A percentile compares a stretch with the other conserved stretches of the same genome.
These are phyloP conservation scores for Atethmia centrago DNA, from an alignment of 2,888 invertebrate species.

Conservation along the genomic window DNA sequence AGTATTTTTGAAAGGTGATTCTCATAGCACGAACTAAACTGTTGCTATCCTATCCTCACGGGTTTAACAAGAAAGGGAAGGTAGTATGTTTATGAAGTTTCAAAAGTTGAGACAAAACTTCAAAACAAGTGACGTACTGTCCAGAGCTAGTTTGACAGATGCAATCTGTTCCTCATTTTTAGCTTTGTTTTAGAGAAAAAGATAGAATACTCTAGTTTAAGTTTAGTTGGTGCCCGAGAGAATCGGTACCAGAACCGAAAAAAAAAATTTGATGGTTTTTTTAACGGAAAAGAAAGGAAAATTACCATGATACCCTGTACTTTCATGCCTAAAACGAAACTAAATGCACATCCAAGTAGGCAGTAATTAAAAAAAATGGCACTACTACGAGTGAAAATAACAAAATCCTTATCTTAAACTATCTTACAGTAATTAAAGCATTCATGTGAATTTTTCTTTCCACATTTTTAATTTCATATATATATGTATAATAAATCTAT, in stretches of 20 bases:
- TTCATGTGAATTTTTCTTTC: slow-evolving; percentile 80
- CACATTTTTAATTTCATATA: slow-evolving; percentile 77
- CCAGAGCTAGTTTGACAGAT: neutral
- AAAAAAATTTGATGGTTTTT: slow-evolving; percentile 43
- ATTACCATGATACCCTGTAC: slow-evolving; percentile 86
- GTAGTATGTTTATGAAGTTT: neutral
- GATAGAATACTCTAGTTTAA: neutral
- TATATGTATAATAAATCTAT: slow-evolving; percentile 71
- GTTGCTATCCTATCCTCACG: neutral
- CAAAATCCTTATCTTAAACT: slow-evolving; percentile 76
- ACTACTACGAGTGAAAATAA: slow-evolving; percentile 81
- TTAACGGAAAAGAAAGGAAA: slow-evolving; percentile 64
- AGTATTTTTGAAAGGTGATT: slow-evolving; percentile 24
- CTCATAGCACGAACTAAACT: slow-evolving; percentile 24
- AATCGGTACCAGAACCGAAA: slow-evolving; percentile 2
- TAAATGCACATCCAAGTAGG: slow-evolving; percentile 80
- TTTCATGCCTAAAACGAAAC: slow-evolving; percentile 82
- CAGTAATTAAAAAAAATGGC: slow-evolving; percentile 73
- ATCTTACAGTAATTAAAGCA: slow-evolving; percentile 90
- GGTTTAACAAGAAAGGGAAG: slow-evolving; percentile 15
- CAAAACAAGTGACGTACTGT: neutral
- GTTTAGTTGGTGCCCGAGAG: slow-evolving; percentile 20
- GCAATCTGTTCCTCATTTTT: neutral
- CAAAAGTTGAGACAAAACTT: neutral
- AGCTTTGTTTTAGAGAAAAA: neutral